phyloP scores from a whole-genome alignment of 1,140 invertebrate species.

The Carcinoscorpius rotundicauda region DNA sequence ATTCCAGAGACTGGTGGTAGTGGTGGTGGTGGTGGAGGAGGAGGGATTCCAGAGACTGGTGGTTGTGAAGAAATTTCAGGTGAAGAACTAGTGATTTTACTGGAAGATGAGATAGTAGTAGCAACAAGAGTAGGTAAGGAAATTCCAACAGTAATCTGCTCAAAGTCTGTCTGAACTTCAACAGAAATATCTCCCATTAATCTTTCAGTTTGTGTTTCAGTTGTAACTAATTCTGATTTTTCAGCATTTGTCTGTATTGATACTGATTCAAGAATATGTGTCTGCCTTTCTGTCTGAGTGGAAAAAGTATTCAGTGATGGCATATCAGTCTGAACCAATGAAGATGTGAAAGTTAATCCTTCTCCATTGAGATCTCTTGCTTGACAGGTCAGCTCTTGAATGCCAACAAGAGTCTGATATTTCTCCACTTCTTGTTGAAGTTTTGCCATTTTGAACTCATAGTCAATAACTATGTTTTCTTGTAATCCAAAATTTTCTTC shows the following conservation, averaged over 20 bases:
- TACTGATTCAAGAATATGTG: too few relatives aligned
- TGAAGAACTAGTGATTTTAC: neutral
- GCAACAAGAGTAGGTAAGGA: neutral
- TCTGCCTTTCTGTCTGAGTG: too few relatives aligned
- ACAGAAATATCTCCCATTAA: neutral
- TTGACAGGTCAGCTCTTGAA: constrained; percentile 22
- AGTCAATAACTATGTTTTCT: constrained; percentile 22
- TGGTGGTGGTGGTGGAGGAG: constrained; percentile 24
- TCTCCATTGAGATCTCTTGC: constrained; percentile 2
- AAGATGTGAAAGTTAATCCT: too few relatives aligned
- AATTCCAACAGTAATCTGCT: neutral
- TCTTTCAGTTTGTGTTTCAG: neutral
- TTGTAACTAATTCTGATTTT: constrained; percentile 1
- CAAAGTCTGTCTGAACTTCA: neutral
- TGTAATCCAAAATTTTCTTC: too few relatives aligned
- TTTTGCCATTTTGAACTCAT: constrained; percentile 30
- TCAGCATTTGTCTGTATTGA: too few relatives aligned
- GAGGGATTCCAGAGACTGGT: constrained; percentile 26
- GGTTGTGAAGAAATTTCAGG: neutral
- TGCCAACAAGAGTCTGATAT: constrained; percentile 33
- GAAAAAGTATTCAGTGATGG: too few relatives aligned
- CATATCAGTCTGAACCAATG: too few relatives aligned
- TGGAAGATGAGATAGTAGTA: neutral
- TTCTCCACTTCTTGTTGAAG: constrained; percentile 35
- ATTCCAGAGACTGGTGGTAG: constrained; percentile 18